Evolutionary conservation across 2,888 invertebrate species (phyloP), one percentile per base, ranked within the genome.

Genomic region (Anaspis maculata): DNA sequence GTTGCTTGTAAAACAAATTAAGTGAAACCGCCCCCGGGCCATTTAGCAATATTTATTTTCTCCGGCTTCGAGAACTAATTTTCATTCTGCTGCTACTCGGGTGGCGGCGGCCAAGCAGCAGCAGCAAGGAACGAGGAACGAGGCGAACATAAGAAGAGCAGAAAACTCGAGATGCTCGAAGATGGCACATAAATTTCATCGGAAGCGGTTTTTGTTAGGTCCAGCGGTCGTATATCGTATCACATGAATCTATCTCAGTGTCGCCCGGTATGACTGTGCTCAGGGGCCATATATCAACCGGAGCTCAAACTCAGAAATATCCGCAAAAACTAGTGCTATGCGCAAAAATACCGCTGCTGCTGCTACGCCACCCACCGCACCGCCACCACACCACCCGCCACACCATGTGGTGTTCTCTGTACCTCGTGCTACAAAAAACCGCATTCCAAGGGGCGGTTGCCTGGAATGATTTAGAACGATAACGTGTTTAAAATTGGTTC

Each of bases 191-290:
- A 52, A 51, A 51, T 51, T 54, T 48, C 40, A 45, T 48, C 41
- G 40, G 45, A 44, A 41, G 41, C 15, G 38, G 44, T 50, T 51
- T 50, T 52, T 50, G 41, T 40, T 41, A 48, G 45, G 45, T 45
- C 46, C 50, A 39, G 27, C 44, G 48, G 49, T 45, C 54, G 30
- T 39, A 32, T 39, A 39, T 39, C 35, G 25, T 49, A 55, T 57
- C 57, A 52, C 55, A 58, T 55, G 58, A 57, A 59, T 58, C 58
- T 57, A 58, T 58, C 57, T 56, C 54, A 51, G 49, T 54, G 57
- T 57, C 54, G 48, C 50, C 9, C 9, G 47, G 41, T 45, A 41
- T 32, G 51, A 51, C 49, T 45, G 48, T 51, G 49, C 55, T 48
- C 51, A 41, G 49, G 34, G 45, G 54, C 51, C 46, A 59, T 61